Evolutionary conservation across 2,797 vertebrate species (phyloP), one percentile per base, ranked within the genome.

Genomic region (Oceanodroma leucorhoa): DNA sequence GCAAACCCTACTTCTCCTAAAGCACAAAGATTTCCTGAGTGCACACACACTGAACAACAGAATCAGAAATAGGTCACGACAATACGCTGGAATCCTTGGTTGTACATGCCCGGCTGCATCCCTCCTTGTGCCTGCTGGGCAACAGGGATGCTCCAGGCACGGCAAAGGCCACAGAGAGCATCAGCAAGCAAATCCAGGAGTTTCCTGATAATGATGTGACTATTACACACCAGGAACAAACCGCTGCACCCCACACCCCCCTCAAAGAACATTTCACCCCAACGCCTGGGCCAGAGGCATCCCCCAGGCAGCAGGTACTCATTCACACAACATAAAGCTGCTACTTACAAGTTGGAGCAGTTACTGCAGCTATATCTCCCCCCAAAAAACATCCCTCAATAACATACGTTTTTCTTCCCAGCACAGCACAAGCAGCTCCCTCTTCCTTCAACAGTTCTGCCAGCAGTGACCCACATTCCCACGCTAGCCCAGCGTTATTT

Each of bases 381-480:
- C 92, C 75, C 89, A 46, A 23, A 51, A 55, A 60, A 3, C 71
- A 61, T 43, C 57, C 80, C 83, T 80, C 71, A 3, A 91, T 50
- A 80, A 83, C 91, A 38, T 70, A 87, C 81, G 8, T 10, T 93
- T 41, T 58, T 50, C 80, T 61, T 95, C 69, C 50, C 67, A 87
- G 95, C 94, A 29, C 10, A 20, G 93, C 89, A 90, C 26, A 14
- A 89, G 94, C 94, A 91, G 96, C 90, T 95, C 71, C 48, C 50
- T 75, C 78, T 83, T 90, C 88, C 92, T 89, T 4, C 24, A 48
- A 45, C 61, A 4, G 53, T 87, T 90, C 95, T 93, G 75, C 81
- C 93, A 41, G 93, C 54, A 5, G 30, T 95, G 96, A 96, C 96
- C 96, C 96, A 96, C 96, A 96, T 97, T 96, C 92, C 94, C 93